Evolutionary conservation across 2,888 invertebrate genomes (phyloP).

Genomic region (Cristatella mucedo): DNA sequence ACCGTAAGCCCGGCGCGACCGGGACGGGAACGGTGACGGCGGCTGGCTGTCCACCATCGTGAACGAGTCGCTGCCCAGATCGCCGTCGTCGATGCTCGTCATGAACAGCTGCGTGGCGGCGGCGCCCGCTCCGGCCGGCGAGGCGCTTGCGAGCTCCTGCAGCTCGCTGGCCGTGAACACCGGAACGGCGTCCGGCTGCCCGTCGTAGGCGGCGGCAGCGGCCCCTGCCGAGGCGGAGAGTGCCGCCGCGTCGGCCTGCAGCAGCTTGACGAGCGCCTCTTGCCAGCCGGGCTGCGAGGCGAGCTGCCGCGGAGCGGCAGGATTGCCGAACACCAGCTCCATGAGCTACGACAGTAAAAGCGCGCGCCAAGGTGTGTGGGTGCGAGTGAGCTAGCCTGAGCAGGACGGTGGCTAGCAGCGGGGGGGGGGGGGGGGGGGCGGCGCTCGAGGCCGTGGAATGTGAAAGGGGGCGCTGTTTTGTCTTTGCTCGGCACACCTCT

Average conservation of each 20-base stretch:
- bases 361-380: no score
- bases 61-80: not conserved
- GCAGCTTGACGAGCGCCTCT: constrained; percentile 39
- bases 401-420: no score
- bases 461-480: no score
- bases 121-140: not conserved
- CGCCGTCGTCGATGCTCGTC: not conserved
- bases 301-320: constrained; percentile 25
- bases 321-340: constrained; percentile 22
- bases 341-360: constrained; percentile 19
- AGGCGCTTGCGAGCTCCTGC: not conserved
- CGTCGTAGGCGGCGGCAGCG: not conserved
- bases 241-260: no score
- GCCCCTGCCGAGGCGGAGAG: no score
- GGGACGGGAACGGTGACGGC: not conserved
- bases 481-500: no score
- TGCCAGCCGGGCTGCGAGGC: constrained; percentile 44
- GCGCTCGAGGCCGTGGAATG: no score
- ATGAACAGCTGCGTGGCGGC: not conserved
- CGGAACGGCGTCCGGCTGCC: not conserved
- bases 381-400: no score
- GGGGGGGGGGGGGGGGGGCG: no score
- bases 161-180: not conserved
- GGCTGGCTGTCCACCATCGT: not conserved
- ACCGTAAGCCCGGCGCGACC: not conserved